These are phyloP conservation scores for Telmatherina bonti DNA, from an alignment of 2,797 vertebrate species.

Conservation along the genomic window DNA sequence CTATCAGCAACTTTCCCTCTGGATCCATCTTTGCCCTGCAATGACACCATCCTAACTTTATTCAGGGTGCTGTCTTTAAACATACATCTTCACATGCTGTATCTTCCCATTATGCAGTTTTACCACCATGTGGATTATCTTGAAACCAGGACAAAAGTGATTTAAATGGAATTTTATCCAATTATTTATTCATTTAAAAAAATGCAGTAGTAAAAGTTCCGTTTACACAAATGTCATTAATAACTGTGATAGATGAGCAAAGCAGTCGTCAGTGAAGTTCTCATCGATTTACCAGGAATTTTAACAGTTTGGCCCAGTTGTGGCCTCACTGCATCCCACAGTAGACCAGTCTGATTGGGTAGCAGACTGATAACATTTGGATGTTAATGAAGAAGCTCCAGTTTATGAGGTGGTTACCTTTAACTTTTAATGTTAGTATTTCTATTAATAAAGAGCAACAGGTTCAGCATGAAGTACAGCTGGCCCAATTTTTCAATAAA, in stretches of 20 bases:
- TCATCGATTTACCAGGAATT: too few species aligned
- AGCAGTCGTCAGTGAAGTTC: neutral
- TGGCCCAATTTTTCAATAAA: neutral
- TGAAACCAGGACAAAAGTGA: slow-evolving; percentile 46
- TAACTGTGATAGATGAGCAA: neutral
- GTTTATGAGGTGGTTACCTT: too few species aligned
- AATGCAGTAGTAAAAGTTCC: slow-evolving; percentile 37
- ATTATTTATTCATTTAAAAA: slow-evolving; percentile 59
- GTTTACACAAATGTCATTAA: too few species aligned
- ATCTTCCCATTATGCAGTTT: slow-evolving; percentile 49
- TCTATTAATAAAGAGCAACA: too few species aligned
- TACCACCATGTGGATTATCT: slow-evolving; percentile 61
- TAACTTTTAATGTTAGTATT: too few species aligned
- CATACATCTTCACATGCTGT: slow-evolving; percentile 27
- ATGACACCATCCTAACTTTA: slow-evolving; percentile 50
- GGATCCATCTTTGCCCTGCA: slow-evolving; percentile 37
- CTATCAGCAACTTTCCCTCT: slow-evolving; percentile 31
- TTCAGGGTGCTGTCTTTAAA: slow-evolving; percentile 20
- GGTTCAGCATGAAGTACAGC: too few species aligned
- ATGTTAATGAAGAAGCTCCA: neutral
- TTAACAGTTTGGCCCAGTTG: neutral
- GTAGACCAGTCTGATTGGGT: too few species aligned
- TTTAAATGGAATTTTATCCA: slow-evolving; percentile 48
- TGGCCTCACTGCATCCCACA: too few species aligned
- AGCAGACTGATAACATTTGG: neutral